phyloP scores from a whole-genome alignment of 1,140 invertebrate genomes.

The Trichonephila inaurata region DNA sequence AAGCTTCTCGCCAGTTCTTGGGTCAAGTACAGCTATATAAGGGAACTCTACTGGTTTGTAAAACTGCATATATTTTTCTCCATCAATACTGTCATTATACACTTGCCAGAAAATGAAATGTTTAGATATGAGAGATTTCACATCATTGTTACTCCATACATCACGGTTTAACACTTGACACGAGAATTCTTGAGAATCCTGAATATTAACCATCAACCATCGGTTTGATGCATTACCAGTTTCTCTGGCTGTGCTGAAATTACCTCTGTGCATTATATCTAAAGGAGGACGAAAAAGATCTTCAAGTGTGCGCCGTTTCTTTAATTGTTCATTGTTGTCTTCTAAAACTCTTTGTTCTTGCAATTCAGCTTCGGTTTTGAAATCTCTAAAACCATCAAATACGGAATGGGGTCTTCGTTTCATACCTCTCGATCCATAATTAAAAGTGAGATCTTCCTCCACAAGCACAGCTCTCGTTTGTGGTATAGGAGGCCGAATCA shows the following conservation, averaged over 20 bases:
- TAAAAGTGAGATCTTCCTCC: slow-evolving; percentile 80
- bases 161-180: slow-evolving; percentile 89
- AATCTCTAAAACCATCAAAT: slow-evolving; percentile 86
- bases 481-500: slow-evolving; percentile 85
- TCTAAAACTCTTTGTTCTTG: slow-evolving; percentile 27
- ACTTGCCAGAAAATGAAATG: slow-evolving; percentile 92
- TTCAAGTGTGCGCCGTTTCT: slow-evolving; percentile 85
- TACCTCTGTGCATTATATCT: slow-evolving; percentile 86
- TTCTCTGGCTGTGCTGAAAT: slow-evolving; percentile 85
- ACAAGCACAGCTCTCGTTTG: slow-evolving; percentile 85
- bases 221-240: slow-evolving; percentile 84
- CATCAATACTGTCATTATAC: slow-evolving; percentile 86
- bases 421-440: slow-evolving; percentile 76
- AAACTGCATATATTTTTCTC: slow-evolving; percentile 86
- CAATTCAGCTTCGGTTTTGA: slow-evolving; percentile 85
- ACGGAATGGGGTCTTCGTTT: slow-evolving; percentile 83
- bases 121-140: slow-evolving; percentile 86
- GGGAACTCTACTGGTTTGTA: slow-evolving; percentile 87
- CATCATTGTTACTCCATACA: slow-evolving; percentile 87
- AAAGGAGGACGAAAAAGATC: slow-evolving; percentile 89
- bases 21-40: slow-evolving; percentile 88
- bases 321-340: slow-evolving; percentile 6
- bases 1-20: slow-evolving; percentile 87
- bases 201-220: slow-evolving; percentile 90
- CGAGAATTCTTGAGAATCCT: slow-evolving; percentile 88